Evolutionary conservation across 2,113 vertebrate species (phyloP).

Genomic region (Ictalurus furcatus): DNA sequence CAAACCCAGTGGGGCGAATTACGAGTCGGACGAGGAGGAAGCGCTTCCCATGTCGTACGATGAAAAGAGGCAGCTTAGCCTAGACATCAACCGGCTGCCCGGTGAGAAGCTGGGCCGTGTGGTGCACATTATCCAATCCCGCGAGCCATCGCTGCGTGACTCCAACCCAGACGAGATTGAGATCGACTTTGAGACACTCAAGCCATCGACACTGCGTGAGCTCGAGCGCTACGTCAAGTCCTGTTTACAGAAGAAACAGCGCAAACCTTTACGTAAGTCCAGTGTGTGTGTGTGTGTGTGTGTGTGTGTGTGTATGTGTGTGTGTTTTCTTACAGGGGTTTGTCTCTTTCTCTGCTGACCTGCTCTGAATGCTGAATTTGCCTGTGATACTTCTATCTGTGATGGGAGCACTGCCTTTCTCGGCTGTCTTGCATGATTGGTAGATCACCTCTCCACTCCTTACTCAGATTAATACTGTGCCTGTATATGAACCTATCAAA

Average conservation of each 20-base stretch:
- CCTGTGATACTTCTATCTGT: constrained; percentile 47
- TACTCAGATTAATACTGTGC: constrained; percentile 31
- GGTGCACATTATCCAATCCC: constrained; percentile 96
- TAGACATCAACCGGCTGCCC: constrained; percentile 95
- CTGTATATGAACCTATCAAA: constrained; percentile 6
- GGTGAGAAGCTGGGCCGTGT: constrained; percentile 96
- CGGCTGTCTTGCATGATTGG: constrained; percentile 55
- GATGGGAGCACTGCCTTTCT: constrained; percentile 48
- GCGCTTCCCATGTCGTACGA: constrained; percentile 96
- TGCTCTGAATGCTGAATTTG: constrained; percentile 50
- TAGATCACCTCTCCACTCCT: constrained; percentile 41
- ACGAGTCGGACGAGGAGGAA: constrained; percentile 89
- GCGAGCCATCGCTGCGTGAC: constrained; percentile 94
- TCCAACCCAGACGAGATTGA: constrained; percentile 98
- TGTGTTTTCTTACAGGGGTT: background rate
- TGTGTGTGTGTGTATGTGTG: too few species aligned
- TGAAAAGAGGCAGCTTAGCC: constrained; percentile 93
- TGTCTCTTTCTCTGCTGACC: constrained; percentile 43
- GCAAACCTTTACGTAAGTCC: constrained; percentile 90
- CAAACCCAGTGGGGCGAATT: constrained; percentile 75
- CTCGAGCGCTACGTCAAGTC: constrained; percentile 98
- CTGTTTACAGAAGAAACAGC: constrained; percentile 95
- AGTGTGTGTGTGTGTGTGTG: background rate
- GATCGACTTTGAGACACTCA: constrained; percentile 98
- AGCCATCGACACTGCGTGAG: constrained; percentile 92